These are phyloP conservation scores for Gouania willdenowi DNA, from an alignment of 2,797 vertebrate species.

Conservation along the genomic window DNA sequence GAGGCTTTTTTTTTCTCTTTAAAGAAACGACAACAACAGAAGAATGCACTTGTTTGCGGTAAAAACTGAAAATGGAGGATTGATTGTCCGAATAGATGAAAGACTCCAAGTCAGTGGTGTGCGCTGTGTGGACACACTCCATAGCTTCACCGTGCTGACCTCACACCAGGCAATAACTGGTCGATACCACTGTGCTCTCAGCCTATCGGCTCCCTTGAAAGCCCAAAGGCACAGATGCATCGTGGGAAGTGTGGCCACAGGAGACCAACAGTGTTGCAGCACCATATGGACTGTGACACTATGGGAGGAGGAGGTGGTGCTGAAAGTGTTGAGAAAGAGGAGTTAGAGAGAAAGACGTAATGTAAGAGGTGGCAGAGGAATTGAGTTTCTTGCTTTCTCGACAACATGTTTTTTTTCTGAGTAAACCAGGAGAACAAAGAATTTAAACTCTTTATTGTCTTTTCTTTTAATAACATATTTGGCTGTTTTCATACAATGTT, in stretches of 20 bases:
- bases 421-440: slow-evolving; percentile 6
- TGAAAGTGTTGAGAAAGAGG: slow-evolving; percentile 42
- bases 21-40: slow-evolving; percentile 9
- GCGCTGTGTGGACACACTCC: slow-evolving; percentile 61
- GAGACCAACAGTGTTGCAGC: slow-evolving; percentile 78
- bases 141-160: slow-evolving; percentile 56
- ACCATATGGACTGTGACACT: slow-evolving; percentile 78
- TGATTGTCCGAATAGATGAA: slow-evolving; percentile 43
- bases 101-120: slow-evolving; percentile 54
- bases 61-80: slow-evolving; percentile 33
- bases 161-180: slow-evolving; percentile 63
- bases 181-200: slow-evolving; percentile 66
- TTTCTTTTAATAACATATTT: neutral
- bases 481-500: slow-evolving; percentile 1
- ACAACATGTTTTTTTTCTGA: slow-evolving; percentile 27
- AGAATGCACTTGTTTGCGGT: slow-evolving; percentile 16
- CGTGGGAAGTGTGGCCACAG: slow-evolving; percentile 80
- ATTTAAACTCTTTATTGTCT: slow-evolving; percentile 7
- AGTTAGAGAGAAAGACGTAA: slow-evolving; percentile 38
- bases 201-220: slow-evolving; percentile 61
- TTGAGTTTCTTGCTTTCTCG: slow-evolving; percentile 25
- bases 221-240: slow-evolving; percentile 75
- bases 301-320: slow-evolving; percentile 48
- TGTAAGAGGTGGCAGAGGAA: slow-evolving; percentile 29
- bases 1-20: neutral